Base-by-base conservation (phyloP, 2,113 vertebrate genomes). In the Colaptes auratus region DNA sequence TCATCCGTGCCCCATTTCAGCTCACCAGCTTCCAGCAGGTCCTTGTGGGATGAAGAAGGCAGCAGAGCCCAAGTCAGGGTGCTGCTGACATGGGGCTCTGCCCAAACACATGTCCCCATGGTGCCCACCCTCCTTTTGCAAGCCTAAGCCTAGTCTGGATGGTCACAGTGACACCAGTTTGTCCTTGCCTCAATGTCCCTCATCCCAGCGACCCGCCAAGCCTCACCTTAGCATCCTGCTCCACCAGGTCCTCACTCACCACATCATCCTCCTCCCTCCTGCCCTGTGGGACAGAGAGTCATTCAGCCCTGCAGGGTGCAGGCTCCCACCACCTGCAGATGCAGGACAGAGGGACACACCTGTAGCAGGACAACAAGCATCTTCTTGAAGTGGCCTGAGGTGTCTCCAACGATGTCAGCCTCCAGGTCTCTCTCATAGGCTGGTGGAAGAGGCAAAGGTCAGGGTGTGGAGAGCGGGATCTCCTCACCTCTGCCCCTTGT, bases 331-430 rank as follows among this genome's bases (percentile, higher is more conserved):
- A 25, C 14, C 18, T 11, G 31, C 30, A 86, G 71, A 64, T 0
- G 0, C 60, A 27, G 36, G 75, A 55, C 36, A 59, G 76, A 77
- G 0, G 13, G 79, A 96, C 96, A 73, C 20, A 99, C 99, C 99
- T 99, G 99, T 59, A 99, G 98, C 92, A 99, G 97, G 94, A 99
- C 99, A 23, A 99, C 69, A 0, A 99, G 98, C 99, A 99, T 99
- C 98, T 99, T 99, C 97, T 99, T 99, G 96, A 99, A 99, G 93
- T 99, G 99, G 66, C 99, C 99, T 0, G 99, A 98, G 3, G 99
- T 99, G 88, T 99, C 99, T 9, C 94, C 96, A 6, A 98, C 85
- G 0, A 99, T 10, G 25, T 98, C 99, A 42, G 98, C 97, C 95
- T 99, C 99, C 53, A 99, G 96, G 87, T 99, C 98, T 27, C 97